A percentile compares a stretch with the other conserved stretches of the same genome.
phyloP scores from a whole-genome alignment of 2,797 vertebrate species.

The Coregonus ussuriensis region DNA sequence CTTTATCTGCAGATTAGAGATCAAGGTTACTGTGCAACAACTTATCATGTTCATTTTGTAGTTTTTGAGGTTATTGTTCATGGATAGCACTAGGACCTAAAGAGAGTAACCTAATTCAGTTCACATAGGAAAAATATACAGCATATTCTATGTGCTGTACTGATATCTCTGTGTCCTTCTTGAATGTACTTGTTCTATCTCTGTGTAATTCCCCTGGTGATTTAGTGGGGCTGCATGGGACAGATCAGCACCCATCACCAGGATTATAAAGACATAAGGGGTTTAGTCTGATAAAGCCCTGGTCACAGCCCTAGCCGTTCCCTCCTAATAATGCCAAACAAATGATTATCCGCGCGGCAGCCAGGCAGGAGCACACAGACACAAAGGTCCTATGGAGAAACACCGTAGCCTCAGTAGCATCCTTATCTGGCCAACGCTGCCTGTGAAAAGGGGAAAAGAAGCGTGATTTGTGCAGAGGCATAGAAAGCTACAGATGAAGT shows the following conservation, averaged over 20 bases:
- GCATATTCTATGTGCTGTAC: background rate
- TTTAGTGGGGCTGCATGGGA: background rate
- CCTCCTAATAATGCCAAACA: constrained; percentile 34
- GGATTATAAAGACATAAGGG: constrained; percentile 62
- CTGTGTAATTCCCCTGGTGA: background rate
- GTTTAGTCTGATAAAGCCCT: constrained; percentile 43
- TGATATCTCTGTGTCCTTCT: background rate
- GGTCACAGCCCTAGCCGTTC: constrained; percentile 19
- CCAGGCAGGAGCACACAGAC: constrained; percentile 14
- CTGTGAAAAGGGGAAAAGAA: constrained; percentile 53
- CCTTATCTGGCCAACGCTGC: constrained; percentile 66
- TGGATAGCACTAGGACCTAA: background rate
- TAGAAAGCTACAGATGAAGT: constrained; percentile 51
- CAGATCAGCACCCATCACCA: constrained; percentile 53
- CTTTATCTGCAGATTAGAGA: background rate
- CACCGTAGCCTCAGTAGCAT: constrained; percentile 51
- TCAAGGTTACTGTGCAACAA: background rate
- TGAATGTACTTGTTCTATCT: background rate
- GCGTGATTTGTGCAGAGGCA: constrained; percentile 40
- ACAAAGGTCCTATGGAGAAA: constrained; percentile 45
- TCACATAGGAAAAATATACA: no score
- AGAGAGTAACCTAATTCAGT: background rate
- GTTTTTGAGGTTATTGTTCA: background rate
- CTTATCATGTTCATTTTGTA: background rate
- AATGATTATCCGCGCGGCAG: constrained; percentile 42